Percentiles rank a stretch among this genome's conserved stretches.
Conservation (phyloP, 2,888 invertebrate genomes). For the Lingula anatina region DNA sequence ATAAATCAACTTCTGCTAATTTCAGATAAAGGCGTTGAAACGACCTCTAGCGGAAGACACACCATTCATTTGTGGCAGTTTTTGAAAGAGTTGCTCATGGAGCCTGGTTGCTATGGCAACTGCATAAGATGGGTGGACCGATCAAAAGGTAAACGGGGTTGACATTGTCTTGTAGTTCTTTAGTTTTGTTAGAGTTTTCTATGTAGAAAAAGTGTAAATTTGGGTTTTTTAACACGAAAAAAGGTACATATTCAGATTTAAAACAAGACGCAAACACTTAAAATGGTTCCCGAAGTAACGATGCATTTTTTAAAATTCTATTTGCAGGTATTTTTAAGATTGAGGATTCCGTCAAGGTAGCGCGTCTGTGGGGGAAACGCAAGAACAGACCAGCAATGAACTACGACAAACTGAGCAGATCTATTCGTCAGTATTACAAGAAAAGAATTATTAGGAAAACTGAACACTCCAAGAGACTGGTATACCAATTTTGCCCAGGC, state of each 20-base stretch:
- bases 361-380: slow-evolving; percentile 94
- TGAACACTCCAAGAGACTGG: slow-evolving; percentile 92
- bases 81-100: slow-evolving; percentile 85
- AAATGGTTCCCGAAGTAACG: not conserved
- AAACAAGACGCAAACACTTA: too few relatives aligned
- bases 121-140: slow-evolving; percentile 98
- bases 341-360: slow-evolving; percentile 95
- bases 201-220: slow-evolving; percentile 3
- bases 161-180: too few relatives aligned
- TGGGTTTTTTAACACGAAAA: too few relatives aligned
- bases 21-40: too few relatives aligned
- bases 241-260: too few relatives aligned
- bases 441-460: slow-evolving; percentile 90
- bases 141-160: slow-evolving; percentile 62
- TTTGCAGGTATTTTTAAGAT: slow-evolving; percentile 81
- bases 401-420: slow-evolving; percentile 96
- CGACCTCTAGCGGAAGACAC: slow-evolving; percentile 15
- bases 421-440: slow-evolving; percentile 98
- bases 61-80: slow-evolving; percentile 97
- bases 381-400: slow-evolving; percentile 99
- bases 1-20: too few relatives aligned
- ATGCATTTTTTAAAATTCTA: not conserved
- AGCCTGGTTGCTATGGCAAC: slow-evolving; percentile 82
- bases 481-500: slow-evolving; percentile 97
- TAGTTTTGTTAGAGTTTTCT: too few relatives aligned